Conservation (phyloP, 2,888 invertebrate genomes). For the Tortrix viridana region DNA sequence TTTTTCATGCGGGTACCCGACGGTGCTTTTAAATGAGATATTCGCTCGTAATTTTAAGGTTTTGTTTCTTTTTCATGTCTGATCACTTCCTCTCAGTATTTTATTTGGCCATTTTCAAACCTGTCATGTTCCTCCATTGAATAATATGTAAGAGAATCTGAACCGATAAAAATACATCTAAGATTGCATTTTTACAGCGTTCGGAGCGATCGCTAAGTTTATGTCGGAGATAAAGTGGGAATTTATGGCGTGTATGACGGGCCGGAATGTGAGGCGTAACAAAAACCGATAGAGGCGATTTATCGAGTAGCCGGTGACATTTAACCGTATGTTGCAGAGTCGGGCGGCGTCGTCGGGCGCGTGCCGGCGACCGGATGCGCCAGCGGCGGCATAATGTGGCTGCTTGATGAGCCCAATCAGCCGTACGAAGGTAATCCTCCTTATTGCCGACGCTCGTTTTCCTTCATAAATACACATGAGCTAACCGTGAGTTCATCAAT, state of each 20-base stretch:
- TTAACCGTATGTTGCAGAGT: constrained; percentile 61
- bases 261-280: constrained; percentile 29
- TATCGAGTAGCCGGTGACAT: constrained; percentile 26
- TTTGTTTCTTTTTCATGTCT: constrained; percentile 52
- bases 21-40: constrained; percentile 62
- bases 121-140: constrained; percentile 37
- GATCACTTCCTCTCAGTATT: constrained; percentile 52
- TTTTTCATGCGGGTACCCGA: constrained; percentile 60
- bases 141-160: constrained; percentile 35
- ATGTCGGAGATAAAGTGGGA: constrained; percentile 35
- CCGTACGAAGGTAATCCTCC: constrained; percentile 84
- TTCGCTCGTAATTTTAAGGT: constrained; percentile 52
- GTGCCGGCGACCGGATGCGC: constrained; percentile 83
- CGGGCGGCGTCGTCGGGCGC: constrained; percentile 74
- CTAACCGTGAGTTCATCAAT: constrained; percentile 20
- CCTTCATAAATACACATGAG: constrained; percentile 35
- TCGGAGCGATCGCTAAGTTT: constrained; percentile 32
- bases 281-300: constrained; percentile 31
- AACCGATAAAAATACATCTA: constrained; percentile 34
- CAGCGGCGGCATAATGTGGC: constrained; percentile 88
- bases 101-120: constrained; percentile 49
- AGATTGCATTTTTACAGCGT: constrained; percentile 32
- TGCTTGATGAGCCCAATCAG: constrained; percentile 87
- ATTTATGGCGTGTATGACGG: constrained; percentile 29
- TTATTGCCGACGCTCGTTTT: constrained; percentile 30